Evolutionary conservation across 1,140 invertebrate species (phyloP), one percentile per base, ranked within the genome.

Genomic region (Brachionus plicatilis): DNA sequence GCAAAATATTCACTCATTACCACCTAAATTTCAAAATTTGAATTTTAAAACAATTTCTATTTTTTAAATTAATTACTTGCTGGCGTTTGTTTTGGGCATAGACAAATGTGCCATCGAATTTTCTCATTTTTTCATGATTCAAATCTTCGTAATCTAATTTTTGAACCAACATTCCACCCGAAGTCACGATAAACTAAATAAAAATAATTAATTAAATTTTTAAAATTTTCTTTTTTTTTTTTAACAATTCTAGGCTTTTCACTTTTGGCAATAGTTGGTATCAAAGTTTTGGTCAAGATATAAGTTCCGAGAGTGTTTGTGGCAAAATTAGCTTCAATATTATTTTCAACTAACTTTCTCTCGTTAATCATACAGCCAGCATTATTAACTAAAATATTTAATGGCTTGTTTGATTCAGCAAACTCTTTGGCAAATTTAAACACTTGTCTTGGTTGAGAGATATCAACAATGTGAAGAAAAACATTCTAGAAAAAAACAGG

Each of bases 81-180:
- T 91, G 91, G 24, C 91, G 86, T 86, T 92, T 92, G 83, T 91
- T 91, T 85, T 91, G 91, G n/a, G 91, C 89, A 86, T 92, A 92
- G 0, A 89, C 90, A 86, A 90, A 88, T 7, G 88, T 90, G 24
- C 91, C 91, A 86, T 91, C 89, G 88, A 90, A 91, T 41, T 87
- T 87, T 85, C 87, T 86, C 85, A 88, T 88, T 50, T 90, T 88
- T 84, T 87, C 86, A 86, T 88, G 90, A 86, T 91, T 90, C 3
- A 91, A 86, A 86, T 92, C 91, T 37, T 86, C 86, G 7, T 87
- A 75, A 84, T 91, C 87, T 27, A 92, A 86, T 76, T 91, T 90
- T 83, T 91, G 89, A 1, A 88, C 87, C 60, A 91, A 85, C 91
- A 92, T 91, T 2, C 91, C 91, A 11, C 91, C 91, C n/a, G 91